A percentile compares a stretch with the other conserved stretches of the same genome.
phyloP scores from a whole-genome alignment of 2,113 vertebrate genomes.

The Atrichornis clamosus region DNA sequence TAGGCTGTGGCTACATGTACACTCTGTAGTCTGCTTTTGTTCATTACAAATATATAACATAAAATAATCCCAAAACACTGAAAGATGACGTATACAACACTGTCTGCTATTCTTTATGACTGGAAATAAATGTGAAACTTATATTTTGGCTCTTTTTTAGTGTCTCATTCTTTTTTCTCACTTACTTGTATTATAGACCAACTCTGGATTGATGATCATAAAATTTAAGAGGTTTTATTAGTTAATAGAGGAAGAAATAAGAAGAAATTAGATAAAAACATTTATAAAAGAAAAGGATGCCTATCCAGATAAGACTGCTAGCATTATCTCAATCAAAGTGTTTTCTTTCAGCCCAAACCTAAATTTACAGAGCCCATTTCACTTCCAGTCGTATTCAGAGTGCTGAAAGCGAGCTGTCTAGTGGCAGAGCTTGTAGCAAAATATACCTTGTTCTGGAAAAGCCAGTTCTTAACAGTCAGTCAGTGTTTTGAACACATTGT shows the following conservation, averaged over 20 bases:
- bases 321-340: not conserved
- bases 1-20: rapidly evolving
- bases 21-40: not conserved
- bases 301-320: not conserved
- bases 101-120: not conserved
- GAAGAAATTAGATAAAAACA: not conserved
- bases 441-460: not conserved
- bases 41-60: not conserved
- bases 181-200: not conserved
- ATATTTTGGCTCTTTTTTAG: not conserved
- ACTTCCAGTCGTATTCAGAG: not conserved
- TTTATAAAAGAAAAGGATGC: not conserved
- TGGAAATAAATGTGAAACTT: not conserved
- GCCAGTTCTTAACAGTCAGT: not conserved
- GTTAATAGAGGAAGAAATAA: not conserved
- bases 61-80: not conserved
- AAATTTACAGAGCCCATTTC: not conserved
- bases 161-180: not conserved
- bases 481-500: not conserved
- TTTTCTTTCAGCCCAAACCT: not conserved
- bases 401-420: not conserved
- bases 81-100: not conserved
- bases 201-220: not conserved
- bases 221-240: not conserved
- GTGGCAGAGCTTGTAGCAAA: not conserved